phyloP scores from a whole-genome alignment of 2,113 vertebrate genomes.

The Poeciliopsis turrubarensis region DNA sequence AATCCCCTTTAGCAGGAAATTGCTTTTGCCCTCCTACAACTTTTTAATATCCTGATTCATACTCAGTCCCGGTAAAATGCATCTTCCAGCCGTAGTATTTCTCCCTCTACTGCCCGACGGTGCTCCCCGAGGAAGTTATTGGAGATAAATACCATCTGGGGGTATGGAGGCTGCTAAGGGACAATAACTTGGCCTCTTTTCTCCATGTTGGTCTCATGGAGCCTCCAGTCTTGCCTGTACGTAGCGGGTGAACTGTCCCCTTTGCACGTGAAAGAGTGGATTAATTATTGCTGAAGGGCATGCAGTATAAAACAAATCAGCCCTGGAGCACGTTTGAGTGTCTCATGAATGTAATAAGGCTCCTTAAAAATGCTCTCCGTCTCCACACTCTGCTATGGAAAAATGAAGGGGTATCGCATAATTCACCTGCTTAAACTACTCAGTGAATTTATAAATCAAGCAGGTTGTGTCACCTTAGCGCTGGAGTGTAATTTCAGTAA shows the following conservation, averaged over 20 bases:
- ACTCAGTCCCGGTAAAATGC: constrained; percentile 49
- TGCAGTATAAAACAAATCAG: constrained; percentile 37
- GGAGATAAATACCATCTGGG: constrained; percentile 66
- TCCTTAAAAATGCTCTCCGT: constrained; percentile 1
- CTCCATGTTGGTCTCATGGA: constrained; percentile 29
- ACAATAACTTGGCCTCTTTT: constrained; percentile 22
- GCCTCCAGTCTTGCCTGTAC: constrained; percentile 20
- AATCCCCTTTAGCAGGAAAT: constrained; percentile 75
- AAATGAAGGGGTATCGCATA: constrained; percentile 28
- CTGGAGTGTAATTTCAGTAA: constrained; percentile 26
- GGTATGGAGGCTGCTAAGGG: constrained; percentile 41
- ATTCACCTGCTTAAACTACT: constrained; percentile 36
- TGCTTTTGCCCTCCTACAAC: constrained; percentile 74
- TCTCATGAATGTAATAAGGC: constrained; percentile 72
- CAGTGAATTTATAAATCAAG: neutral
- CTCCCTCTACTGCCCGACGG: constrained; percentile 38
- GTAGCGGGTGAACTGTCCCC: constrained; percentile 34
- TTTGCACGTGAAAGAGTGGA: constrained; percentile 52
- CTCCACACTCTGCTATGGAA: neutral
- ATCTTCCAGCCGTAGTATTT: constrained; percentile 43
- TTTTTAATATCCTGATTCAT: constrained; percentile 79
- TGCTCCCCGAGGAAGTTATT: constrained; percentile 60
- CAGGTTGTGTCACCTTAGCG: constrained; percentile 17
- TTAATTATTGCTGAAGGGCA: constrained; percentile 80
- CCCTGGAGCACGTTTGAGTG: constrained; percentile 67